These are phyloP conservation scores for Papilio xuthus DNA, from an alignment of 1,140 invertebrate genomes.

Conservation along the genomic window DNA sequence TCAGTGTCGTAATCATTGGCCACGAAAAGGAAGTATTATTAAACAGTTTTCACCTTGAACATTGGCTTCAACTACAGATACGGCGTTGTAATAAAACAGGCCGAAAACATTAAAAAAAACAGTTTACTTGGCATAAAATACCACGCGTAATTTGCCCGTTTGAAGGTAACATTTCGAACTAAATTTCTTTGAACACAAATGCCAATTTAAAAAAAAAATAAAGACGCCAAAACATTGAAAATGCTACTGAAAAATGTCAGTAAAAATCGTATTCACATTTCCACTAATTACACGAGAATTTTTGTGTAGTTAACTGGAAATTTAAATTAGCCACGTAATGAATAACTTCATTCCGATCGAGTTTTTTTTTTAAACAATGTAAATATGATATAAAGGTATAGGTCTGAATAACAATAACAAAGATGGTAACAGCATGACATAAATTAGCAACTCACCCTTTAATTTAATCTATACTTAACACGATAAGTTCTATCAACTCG, in stretches of 20 bases:
- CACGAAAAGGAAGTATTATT: conserved; percentile 21
- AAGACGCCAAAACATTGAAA: background rate
- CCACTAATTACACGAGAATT: background rate
- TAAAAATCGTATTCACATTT: background rate
- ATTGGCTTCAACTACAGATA: conserved; percentile 20
- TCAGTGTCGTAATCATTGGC: background rate
- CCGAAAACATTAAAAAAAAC: conserved; percentile 32
- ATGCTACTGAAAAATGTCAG: background rate
- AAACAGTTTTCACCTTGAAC: conserved; percentile 31
- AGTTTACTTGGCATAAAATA: conserved; percentile 25
- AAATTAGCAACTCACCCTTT: background rate
- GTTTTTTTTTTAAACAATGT: too few relatives aligned
- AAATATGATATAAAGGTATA: too few relatives aligned
- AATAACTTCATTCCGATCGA: background rate
- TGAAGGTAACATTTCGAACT: conserved; percentile 11
- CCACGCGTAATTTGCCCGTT: background rate
- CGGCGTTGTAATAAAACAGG: conserved; percentile 12
- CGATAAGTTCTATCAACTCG: too few relatives aligned
- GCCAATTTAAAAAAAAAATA: background rate
- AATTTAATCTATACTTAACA: background rate
- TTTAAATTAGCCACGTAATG: background rate
- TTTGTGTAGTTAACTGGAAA: background rate
- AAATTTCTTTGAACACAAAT: conserved; percentile 4
- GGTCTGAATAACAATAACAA: background rate
- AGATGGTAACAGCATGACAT: background rate